phyloP scores from a whole-genome alignment of 2,888 invertebrate species.

The Watsonalla cultraria region DNA sequence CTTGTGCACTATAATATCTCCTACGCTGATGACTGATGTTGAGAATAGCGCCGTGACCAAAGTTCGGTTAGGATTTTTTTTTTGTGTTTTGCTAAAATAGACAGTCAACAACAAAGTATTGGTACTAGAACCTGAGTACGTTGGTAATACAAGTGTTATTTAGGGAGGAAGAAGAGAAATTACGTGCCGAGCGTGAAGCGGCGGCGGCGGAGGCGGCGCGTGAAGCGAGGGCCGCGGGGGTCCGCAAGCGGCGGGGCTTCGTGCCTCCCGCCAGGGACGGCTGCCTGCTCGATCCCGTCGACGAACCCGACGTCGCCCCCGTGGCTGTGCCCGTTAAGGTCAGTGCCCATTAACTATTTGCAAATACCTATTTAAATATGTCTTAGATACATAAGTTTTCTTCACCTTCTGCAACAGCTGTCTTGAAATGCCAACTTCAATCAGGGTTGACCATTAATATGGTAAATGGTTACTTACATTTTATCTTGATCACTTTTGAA shows the following conservation, averaged over 20 bases:
- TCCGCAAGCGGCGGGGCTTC: slow-evolving; percentile 68
- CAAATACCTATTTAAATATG: too few relatives aligned
- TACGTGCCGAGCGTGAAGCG: slow-evolving; percentile 44
- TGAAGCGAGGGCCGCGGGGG: slow-evolving; percentile 22
- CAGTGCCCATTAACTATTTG: too few relatives aligned
- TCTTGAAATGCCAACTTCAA: background rate
- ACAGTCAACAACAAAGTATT: too few relatives aligned
- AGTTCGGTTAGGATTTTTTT: too few relatives aligned
- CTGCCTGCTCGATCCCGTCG: slow-evolving; percentile 68
- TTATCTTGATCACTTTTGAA: too few relatives aligned
- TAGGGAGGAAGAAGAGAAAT: slow-evolving; percentile 44
- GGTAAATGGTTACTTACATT: too few relatives aligned
- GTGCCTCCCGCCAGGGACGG: slow-evolving; percentile 80
- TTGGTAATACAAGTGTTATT: background rate
- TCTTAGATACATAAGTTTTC: too few relatives aligned
- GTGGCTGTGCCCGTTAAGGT: slow-evolving; percentile 42
- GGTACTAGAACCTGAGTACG: too few relatives aligned
- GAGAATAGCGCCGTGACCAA: too few relatives aligned
- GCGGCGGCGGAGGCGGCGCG: slow-evolving; percentile 39
- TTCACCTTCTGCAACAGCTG: background rate
- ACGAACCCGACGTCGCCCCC: slow-evolving; percentile 58
- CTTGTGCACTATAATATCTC: too few relatives aligned
- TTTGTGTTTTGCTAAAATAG: too few relatives aligned
- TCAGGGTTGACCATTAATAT: background rate
- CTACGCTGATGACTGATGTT: too few relatives aligned